A percentile compares a stretch with the other conserved stretches of the same genome.
Evolutionary conservation across 2,113 vertebrate genomes (phyloP).

Genomic region (Sphyrna mokarran): DNA sequence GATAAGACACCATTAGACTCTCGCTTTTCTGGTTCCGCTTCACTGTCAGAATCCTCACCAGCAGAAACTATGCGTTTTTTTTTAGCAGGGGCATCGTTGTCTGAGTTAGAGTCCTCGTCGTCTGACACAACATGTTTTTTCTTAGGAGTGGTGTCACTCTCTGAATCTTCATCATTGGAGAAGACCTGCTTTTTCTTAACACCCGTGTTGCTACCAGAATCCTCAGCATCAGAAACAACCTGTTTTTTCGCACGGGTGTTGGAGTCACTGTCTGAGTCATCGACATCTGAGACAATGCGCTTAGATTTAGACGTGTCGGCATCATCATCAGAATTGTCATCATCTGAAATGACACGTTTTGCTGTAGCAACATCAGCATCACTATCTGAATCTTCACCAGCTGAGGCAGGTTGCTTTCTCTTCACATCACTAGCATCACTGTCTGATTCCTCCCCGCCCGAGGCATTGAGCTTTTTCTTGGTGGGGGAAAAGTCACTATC

Average conservation of each 20-base stretch:
- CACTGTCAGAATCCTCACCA: constrained; percentile 31
- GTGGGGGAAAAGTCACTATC: constrained; percentile 65
- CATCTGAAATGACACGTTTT: constrained; percentile 40
- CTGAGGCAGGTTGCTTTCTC: constrained; percentile 66
- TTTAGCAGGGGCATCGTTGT: constrained; percentile 58
- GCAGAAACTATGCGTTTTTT: background rate
- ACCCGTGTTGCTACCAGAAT: constrained; percentile 47
- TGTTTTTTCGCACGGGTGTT: background rate
- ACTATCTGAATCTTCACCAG: constrained; percentile 75
- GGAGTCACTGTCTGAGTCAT: constrained; percentile 78
- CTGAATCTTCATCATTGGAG: constrained; percentile 81
- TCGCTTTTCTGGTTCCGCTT: background rate
- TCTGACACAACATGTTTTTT: constrained; percentile 78
- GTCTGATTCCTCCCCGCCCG: constrained; percentile 50
- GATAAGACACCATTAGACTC: constrained; percentile 19
- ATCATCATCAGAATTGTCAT: constrained; percentile 52
- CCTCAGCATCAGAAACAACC: constrained; percentile 50
- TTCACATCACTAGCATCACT: constrained; percentile 45
- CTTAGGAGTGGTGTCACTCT: constrained; percentile 62
- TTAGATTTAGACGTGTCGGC: constrained; percentile 50
- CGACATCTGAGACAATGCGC: constrained; percentile 74
- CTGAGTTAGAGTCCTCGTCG: constrained; percentile 66
- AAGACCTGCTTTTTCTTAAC: constrained; percentile 62
- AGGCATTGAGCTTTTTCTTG: background rate
- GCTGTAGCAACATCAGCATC: constrained; percentile 42